Base-by-base conservation (phyloP, 2,113 vertebrate genomes). In the Corythornis vintsioides region DNA sequence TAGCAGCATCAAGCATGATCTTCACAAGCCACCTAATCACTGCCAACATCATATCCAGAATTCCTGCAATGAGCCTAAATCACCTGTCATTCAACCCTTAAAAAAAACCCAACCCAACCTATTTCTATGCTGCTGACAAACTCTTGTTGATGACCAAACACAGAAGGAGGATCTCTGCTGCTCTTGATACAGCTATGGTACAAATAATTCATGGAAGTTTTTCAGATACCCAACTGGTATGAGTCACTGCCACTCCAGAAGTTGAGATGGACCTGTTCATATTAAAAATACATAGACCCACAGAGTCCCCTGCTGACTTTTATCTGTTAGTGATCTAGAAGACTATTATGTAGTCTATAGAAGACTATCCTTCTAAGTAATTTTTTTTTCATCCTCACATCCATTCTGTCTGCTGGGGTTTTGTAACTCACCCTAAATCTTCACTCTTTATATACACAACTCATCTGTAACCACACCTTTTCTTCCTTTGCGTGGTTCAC, bases 291-390 rank as follows among this genome's bases (percentile, higher is more conserved):
- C 9, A 76, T 14, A 85, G 66, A 63, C 71, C 52, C 40, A 60
- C 60, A 19, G 67, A 80, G 77, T 80, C 31, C 26, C 38, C 56
- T 48, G 29, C 56, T 83, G 74, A 77, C 11, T 10, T 87, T 73
- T 73, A 95, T 76, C 84, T 83, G 82, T 75, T 56, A 48, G 69
- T 64, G 48, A 77, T 80, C 89, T 88, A 89, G 72, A 94, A 84
- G 47, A 61, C 55, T 14, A 42, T 73, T 88, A 90, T 81, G 83
- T 60, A 38, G 38, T 38, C 38, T 38, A 38, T 38, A 38, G 38
- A 38, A 38, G 38, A 38, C 38, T 45, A 45, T 76, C 29, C 81
- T 92, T 89, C 87, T 43, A 84, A 92, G 52, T 48, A 3, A 3
- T 67, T 38, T 40, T 71, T 76, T 86, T 60, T 84, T 42, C 63